Conservation (phyloP, 92 coral and sea anemone genomes). For the Heliopora coerulea region DNA sequence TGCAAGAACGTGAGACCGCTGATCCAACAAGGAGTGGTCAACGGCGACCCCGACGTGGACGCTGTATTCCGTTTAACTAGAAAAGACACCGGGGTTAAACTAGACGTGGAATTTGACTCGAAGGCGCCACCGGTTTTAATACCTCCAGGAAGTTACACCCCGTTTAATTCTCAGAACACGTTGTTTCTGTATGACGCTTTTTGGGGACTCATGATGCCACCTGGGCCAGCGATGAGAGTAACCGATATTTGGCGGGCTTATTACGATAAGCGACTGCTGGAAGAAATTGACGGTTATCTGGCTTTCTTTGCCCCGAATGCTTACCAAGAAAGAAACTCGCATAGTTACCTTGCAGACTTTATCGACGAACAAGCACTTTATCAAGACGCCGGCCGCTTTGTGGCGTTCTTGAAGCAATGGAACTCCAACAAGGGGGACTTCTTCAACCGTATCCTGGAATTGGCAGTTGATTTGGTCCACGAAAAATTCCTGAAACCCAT, state of each 20-base stretch:
- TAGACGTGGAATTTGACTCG: conserved; percentile 83
- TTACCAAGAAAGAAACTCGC: conserved; percentile 78
- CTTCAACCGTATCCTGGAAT: conserved; percentile 71
- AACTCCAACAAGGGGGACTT: conserved; percentile 66
- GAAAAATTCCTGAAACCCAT: conserved; percentile 67
- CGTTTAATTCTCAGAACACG: conserved; percentile 95
- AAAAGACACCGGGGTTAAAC: conserved; percentile 70
- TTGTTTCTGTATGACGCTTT: conserved; percentile 70
- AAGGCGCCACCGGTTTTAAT: conserved; percentile 66
- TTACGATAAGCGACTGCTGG: conserved; percentile 88
- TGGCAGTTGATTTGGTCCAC: conserved; percentile 70
- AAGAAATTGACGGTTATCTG: conserved; percentile 87
- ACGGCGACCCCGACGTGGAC: conserved; percentile 98
- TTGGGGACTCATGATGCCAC: conserved; percentile 78
- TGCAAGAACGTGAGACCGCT: conserved; percentile 62
- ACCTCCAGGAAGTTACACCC: conserved; percentile 84
- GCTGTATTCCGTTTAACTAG: conserved; percentile 89
- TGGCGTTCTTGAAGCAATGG: conserved; percentile 75
- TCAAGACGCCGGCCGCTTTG: conserved; percentile 76
- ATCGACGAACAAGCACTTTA: conserved; percentile 82
- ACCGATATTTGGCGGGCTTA: conserved; percentile 99
- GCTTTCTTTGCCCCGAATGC: conserved; percentile 97
- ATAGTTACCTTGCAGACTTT: conserved; percentile 81
- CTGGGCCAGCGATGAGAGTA: conserved; percentile 81
- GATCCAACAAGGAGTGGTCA: conserved; percentile 94